phyloP scores from a whole-genome alignment of 2,888 invertebrate genomes.

The Linnaemya vulpina region DNA sequence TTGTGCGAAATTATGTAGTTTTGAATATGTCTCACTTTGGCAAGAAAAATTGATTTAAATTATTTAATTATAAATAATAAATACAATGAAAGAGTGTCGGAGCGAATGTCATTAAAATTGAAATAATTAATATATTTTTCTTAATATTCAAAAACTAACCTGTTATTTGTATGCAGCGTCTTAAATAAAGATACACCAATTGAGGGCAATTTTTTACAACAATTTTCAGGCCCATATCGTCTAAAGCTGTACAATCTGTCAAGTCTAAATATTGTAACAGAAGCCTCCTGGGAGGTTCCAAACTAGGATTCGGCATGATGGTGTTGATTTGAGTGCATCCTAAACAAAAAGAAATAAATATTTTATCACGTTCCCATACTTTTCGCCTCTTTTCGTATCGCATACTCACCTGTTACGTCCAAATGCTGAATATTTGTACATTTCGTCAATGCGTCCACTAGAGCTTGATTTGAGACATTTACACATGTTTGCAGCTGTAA shows the following conservation, averaged over 20 bases:
- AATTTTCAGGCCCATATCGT: conserved; percentile 92
- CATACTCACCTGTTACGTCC: conserved; percentile 89
- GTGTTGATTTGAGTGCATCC: conserved; percentile 91
- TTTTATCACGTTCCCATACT: neutral
- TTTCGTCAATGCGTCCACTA: conserved; percentile 90
- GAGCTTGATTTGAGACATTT: conserved; percentile 89
- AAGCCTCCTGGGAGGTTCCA: conserved; percentile 87
- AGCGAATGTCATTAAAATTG: too few relatives aligned
- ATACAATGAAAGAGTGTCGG: too few relatives aligned
- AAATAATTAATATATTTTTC: too few relatives aligned
- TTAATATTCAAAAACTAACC: conserved; percentile 83
- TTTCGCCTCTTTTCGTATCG: neutral
- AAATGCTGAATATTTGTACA: conserved; percentile 92
- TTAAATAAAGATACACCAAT: conserved; percentile 92
- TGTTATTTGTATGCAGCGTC: conserved; percentile 94
- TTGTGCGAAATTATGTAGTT: too few relatives aligned
- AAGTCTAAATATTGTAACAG: conserved; percentile 94
- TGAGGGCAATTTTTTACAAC: conserved; percentile 94
- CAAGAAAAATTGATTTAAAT: too few relatives aligned
- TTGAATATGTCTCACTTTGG: too few relatives aligned
- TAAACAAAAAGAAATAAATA: conserved; percentile 74
- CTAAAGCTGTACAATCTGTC: conserved; percentile 93
- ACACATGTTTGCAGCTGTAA: conserved; percentile 90
- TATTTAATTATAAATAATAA: too few relatives aligned
- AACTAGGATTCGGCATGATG: conserved; percentile 87